These are phyloP conservation scores for Neoitamus cyanurus DNA, from an alignment of 2,888 invertebrate genomes.

Conservation along the genomic window DNA sequence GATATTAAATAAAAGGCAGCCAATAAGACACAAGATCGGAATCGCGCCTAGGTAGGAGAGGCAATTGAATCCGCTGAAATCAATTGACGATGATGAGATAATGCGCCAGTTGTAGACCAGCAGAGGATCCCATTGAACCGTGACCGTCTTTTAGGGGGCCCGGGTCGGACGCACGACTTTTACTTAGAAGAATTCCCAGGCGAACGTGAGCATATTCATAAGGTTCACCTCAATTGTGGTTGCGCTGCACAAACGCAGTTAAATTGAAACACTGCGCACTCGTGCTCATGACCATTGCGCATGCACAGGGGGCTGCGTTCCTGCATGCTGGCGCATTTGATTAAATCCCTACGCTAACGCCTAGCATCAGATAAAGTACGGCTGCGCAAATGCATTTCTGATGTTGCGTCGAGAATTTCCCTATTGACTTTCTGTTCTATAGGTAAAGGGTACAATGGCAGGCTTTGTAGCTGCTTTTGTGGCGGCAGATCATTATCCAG, in stretches of 20 bases:
- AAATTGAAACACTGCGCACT: conserved; percentile 5
- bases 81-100: conserved; percentile 32
- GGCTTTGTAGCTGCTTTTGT: not conserved
- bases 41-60: conserved; percentile 15
- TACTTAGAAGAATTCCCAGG: conserved; percentile 1
- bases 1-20: not conserved
- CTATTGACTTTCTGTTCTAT: conserved; percentile 15
- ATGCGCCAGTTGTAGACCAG: conserved; percentile 24
- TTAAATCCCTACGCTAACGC: conserved; percentile 20
- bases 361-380: conserved; percentile 22
- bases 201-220: conserved; percentile 31
- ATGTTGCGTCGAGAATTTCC: conserved; percentile 16
- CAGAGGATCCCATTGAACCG: not conserved
- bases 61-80: not conserved
- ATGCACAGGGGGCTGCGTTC: not conserved
- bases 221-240: conserved; percentile 9
- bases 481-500: conserved; percentile 14
- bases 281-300: conserved; percentile 11
- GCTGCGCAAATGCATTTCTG: conserved; percentile 28
- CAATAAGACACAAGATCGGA: conserved; percentile 17
- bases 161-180: conserved; percentile 9
- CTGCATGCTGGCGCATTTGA: conserved; percentile 19
- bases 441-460: not conserved
- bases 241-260: conserved; percentile 7
- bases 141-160: not conserved